Base-by-base conservation (phyloP, 2,797 vertebrate genomes). In the Neosilurus hyrtlii region DNA sequence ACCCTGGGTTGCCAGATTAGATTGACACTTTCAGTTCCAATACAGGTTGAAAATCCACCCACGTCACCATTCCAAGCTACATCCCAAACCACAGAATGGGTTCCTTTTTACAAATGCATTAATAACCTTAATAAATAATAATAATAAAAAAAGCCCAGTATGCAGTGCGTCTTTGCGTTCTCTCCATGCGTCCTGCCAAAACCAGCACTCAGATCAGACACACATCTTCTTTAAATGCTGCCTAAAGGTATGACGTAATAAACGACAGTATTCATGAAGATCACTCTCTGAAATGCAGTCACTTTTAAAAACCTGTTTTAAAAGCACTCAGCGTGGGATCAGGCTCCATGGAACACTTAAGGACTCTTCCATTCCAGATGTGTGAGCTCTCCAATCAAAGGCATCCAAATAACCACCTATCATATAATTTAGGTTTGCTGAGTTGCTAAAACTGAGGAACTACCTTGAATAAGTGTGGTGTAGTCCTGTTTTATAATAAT, bases 1-100 rank as follows among this genome's bases (percentile, higher is more conserved):
- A 74, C 61, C n/a, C 54, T 16, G 56, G 67, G 26, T 52, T 80
- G 52, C 65, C 79, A 80, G 65, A 68, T 68, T 26, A 24, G 66
- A 71, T 70, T 59, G 30, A 11, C 79, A 20, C 22, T 57, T 35
- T 24, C 56, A 43, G 4, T n/a, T 68, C 35, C 54, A 80, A 7
- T 49, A 22, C 51, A 56, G 22, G 66, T 71, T 71, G 59, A 70
- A 61, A 81, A 20, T 56, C 79, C 67, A 0, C 30, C 54, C 54
- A 43, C 4, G 43, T 51, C 12, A 7, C 9, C 0, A n/a, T 20
- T 70, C 18, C 5, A 59, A 26, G 49, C 18, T 75, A 9, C 1
- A 77, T 63, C 3, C 22, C 51, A 70, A 0, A 57, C 24, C 52
- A n/a, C 52, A 57, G 1, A 2, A 7, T 68, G 10, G 24, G 26